Evolutionary conservation across 2,113 vertebrate genomes (phyloP).

Genomic region (Corapipo altera): DNA sequence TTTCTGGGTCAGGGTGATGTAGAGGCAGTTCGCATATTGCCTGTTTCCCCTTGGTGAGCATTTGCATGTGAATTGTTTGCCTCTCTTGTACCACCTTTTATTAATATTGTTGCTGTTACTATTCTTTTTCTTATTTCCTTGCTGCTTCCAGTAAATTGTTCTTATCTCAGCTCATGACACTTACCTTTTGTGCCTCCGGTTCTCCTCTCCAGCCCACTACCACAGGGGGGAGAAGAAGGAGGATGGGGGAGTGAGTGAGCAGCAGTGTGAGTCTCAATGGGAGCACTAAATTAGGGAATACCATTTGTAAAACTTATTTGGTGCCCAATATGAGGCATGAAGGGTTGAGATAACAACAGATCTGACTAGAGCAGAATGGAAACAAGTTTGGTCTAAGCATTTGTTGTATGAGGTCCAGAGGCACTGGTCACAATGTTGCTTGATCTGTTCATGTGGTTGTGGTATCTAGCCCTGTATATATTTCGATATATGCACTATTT

Average conservation of each 20-base stretch:
- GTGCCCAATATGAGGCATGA: background rate
- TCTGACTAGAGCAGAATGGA: background rate
- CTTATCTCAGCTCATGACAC: background rate
- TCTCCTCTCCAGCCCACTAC: background rate
- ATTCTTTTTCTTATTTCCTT: background rate
- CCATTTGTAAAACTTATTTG: background rate
- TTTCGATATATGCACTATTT: background rate
- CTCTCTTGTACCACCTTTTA: background rate
- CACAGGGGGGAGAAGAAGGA: background rate
- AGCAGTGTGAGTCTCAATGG: background rate
- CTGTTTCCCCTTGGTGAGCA: rapidly evolving
- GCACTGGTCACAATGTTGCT: background rate
- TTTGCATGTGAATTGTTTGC: rapidly evolving
- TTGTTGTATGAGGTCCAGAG: background rate
- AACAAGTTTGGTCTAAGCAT: background rate
- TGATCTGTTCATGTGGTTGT: background rate
- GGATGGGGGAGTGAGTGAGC: rapidly evolving
- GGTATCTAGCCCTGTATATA: background rate
- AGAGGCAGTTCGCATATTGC: background rate
- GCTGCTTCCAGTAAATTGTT: background rate
- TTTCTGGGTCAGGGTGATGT: rapidly evolving
- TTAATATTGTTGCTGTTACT: background rate
- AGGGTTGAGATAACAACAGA: background rate
- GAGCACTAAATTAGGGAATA: background rate
- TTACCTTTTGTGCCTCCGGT: background rate